Percentiles rank a stretch among this genome's conserved stretches.
Conservation (phyloP, 1,140 invertebrate species). For the Formica exsecta region DNA sequence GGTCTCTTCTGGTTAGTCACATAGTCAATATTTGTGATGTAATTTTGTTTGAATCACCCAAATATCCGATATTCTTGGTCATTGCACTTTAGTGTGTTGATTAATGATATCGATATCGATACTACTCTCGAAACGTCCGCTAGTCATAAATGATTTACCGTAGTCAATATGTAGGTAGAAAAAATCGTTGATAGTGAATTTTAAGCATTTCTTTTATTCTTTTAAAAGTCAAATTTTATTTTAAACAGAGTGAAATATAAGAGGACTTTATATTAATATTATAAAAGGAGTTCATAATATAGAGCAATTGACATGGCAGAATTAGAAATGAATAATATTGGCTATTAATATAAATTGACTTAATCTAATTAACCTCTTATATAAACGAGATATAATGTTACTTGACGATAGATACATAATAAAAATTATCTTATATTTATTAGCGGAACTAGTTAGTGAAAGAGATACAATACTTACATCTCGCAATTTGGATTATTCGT, state of each 20-base stretch:
- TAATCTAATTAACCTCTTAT: conserved; percentile 11
- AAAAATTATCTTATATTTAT: background rate
- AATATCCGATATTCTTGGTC: conserved; percentile 16
- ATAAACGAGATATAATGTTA: background rate
- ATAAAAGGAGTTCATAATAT: background rate
- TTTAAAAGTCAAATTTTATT: background rate
- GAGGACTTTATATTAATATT: background rate
- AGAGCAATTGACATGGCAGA: background rate
- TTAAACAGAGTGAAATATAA: background rate
- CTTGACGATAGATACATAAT: background rate
- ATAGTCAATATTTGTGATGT: conserved; percentile 41
- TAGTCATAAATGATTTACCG: background rate
- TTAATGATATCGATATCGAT: conserved; percentile 34
- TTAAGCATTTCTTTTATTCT: background rate
- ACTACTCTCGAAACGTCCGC: background rate
- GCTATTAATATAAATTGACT: background rate
- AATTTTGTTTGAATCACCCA: conserved; percentile 31
- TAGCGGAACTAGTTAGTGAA: background rate
- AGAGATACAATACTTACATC: background rate
- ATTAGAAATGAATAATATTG: background rate
- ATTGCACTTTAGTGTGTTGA: conserved; percentile 13
- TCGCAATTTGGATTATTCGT: background rate
- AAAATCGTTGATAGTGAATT: background rate
- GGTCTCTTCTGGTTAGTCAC: conserved; percentile 18
- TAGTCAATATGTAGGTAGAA: background rate